phyloP scores from a whole-genome alignment of 2,888 invertebrate genomes.

The Drosophila basisetae region DNA sequence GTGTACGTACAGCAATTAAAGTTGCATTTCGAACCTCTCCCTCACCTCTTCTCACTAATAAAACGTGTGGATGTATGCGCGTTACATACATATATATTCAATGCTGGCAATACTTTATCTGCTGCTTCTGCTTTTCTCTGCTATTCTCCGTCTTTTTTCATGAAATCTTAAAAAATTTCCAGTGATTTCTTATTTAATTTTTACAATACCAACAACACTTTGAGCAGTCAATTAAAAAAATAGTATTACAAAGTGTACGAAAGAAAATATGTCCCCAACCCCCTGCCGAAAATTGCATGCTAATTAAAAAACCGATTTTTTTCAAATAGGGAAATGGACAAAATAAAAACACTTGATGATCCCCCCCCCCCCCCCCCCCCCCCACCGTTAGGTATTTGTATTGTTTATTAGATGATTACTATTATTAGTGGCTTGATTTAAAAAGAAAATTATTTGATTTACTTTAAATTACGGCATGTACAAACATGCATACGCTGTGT shows the following conservation, averaged over 20 bases:
- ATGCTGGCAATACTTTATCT: not conserved
- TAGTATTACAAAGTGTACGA: not conserved
- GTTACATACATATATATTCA: not conserved
- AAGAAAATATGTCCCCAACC: not conserved
- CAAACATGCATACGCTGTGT: not conserved
- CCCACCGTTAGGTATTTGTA: not conserved
- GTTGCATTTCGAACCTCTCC: not conserved
- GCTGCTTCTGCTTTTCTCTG: not conserved
- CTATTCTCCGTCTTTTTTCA: not conserved
- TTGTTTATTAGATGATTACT: not conserved
- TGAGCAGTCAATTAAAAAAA: not conserved
- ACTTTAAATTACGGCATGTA: not conserved
- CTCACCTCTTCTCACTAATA: not conserved
- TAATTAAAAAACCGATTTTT: not conserved
- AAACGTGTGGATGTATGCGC: not conserved
- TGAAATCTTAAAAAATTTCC: not conserved
- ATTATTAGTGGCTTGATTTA: not conserved
- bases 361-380: not conserved
- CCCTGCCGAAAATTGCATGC: not conserved
- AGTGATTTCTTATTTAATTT: not conserved
- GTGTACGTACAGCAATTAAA: constrained; percentile 1
- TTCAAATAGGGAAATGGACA: constrained; percentile 1
- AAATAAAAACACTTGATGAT: not conserved
- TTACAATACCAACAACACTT: not conserved
- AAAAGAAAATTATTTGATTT: not conserved